Evolutionary conservation across 1,140 invertebrate genomes (phyloP).

Genomic region (Brachionus paranguensis): DNA sequence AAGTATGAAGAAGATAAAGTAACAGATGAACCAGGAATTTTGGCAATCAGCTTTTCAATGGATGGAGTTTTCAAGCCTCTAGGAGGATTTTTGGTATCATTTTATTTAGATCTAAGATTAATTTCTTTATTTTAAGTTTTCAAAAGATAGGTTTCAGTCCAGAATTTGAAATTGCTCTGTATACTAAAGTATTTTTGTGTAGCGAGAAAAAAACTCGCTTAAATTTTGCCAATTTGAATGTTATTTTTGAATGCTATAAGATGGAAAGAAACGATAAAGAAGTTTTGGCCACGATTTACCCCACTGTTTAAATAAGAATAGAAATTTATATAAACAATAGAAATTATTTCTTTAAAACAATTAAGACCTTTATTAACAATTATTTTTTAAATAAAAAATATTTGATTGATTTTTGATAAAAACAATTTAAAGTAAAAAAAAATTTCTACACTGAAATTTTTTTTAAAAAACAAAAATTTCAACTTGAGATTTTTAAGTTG

Average conservation of each 20-base stretch:
- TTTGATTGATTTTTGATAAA: no score
- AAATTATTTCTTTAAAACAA: no score
- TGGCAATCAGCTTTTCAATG: background rate
- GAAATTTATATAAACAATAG: no score
- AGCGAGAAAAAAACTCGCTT: background rate
- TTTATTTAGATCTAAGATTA: background rate
- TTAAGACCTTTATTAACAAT: no score
- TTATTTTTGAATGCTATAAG: constrained; percentile 6
- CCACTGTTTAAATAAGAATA: background rate
- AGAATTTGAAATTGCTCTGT: constrained; percentile 82
- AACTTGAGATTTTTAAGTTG: no score
- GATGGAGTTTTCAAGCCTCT: background rate
- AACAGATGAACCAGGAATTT: background rate
- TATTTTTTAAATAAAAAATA: no score
- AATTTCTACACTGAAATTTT: no score
- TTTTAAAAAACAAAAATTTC: no score
- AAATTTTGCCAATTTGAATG: background rate
- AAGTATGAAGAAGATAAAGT: background rate
- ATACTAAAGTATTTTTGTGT: constrained; percentile 59
- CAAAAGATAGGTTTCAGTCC: constrained; percentile 73
- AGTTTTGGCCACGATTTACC: background rate
- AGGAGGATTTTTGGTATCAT: constrained; percentile 13
- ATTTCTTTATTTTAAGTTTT: background rate
- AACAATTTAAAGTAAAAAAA: no score
- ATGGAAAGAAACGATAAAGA: background rate